Percentiles rank a stretch among this genome's conserved stretches.
These are phyloP conservation scores for Limnodromus scolopaceus DNA, from an alignment of 2,797 vertebrate genomes.

Conservation along the genomic window DNA sequence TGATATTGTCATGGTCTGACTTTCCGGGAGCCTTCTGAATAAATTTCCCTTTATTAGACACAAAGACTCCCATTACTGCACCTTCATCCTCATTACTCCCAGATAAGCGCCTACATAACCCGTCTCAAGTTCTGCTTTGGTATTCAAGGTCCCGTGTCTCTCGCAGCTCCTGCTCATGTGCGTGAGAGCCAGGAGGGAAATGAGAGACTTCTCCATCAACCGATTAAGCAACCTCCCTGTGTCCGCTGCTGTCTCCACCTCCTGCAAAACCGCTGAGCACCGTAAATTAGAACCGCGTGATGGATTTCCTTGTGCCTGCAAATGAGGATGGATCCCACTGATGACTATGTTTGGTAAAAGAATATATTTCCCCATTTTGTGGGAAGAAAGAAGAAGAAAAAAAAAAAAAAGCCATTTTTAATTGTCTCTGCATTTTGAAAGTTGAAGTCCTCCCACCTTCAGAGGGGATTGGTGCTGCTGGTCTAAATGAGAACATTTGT, in stretches of 20 bases:
- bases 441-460: neutral
- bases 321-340: neutral
- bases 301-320: neutral
- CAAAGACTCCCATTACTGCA: neutral
- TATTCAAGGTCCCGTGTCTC: neutral
- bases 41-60: constrained; percentile 54
- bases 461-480: neutral
- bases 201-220: neutral
- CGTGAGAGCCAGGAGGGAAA: neutral
- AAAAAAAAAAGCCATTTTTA: neutral
- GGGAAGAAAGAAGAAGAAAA: too few relatives aligned
- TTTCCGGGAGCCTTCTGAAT: constrained; percentile 27
- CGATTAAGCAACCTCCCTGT: neutral
- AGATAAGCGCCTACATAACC: neutral
- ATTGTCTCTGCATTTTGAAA: neutral
- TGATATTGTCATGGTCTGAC: neutral
- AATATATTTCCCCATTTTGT: neutral
- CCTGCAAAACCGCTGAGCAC: neutral
- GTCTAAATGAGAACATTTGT: neutral
- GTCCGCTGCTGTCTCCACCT: neutral
- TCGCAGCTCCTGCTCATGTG: neutral
- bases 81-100: constrained; percentile 24
- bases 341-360: neutral
- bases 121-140: neutral
- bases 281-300: neutral